phyloP scores from a whole-genome alignment of 2,113 vertebrate genomes.

The Rhinoptilus africanus region DNA sequence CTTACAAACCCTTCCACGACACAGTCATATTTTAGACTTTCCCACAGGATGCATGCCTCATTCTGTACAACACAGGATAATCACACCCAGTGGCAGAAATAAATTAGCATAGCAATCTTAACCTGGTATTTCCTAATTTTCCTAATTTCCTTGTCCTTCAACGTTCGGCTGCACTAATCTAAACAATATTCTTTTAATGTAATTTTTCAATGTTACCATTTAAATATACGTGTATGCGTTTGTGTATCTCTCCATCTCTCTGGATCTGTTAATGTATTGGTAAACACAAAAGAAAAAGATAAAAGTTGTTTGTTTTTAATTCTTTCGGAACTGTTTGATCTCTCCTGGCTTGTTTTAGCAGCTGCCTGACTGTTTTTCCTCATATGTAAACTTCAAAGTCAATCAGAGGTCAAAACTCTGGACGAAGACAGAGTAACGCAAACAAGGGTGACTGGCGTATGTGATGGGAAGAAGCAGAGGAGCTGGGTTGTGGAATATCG shows the following conservation, averaged over 20 bases:
- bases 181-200: neutral
- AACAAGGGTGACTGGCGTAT: neutral
- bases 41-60: slow-evolving; percentile 55
- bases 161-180: neutral
- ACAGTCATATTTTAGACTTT: slow-evolving; percentile 33
- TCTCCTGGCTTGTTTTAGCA: slow-evolving; percentile 55
- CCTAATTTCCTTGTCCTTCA: slow-evolving; percentile 47
- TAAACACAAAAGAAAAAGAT: slow-evolving; percentile 60
- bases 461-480: neutral
- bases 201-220: neutral
- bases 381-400: slow-evolving; percentile 65
- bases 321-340: slow-evolving; percentile 52
- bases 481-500: neutral
- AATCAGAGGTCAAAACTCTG: slow-evolving; percentile 61
- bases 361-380: slow-evolving; percentile 61
- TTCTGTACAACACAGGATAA: slow-evolving; percentile 40
- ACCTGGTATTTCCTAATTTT: slow-evolving; percentile 57
- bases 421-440: slow-evolving; percentile 4
- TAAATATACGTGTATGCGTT: neutral
- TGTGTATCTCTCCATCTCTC: slow-evolving; percentile 16
- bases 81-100: slow-evolving; percentile 46
- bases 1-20: neutral
- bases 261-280: slow-evolving; percentile 41
- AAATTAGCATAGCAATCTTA: slow-evolving; percentile 46
- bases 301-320: slow-evolving; percentile 61